Evolutionary conservation across 2,888 invertebrate genomes (phyloP), one percentile per base, ranked within the genome.

Genomic region (Coelinius sp.): DNA sequence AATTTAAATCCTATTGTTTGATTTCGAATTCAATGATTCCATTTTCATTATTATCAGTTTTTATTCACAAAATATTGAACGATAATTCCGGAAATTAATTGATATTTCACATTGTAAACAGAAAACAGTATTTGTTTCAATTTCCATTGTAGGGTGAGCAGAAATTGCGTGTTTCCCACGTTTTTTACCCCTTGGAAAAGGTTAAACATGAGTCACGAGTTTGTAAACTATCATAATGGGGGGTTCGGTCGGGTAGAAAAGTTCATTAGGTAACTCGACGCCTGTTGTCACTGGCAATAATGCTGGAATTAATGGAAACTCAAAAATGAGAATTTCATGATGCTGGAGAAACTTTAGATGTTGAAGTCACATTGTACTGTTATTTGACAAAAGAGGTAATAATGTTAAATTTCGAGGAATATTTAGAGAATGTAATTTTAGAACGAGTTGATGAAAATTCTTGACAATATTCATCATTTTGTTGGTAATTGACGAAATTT

Each of bases 271-370:
- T 53, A 67, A 53, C 53, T 53, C 38, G 41, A 53, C 8, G 27
- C 41, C 56, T 67, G 59, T 53, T 35, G 56, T 67, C 53, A 41
- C 59, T 17, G 25, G 59, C 59, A 59, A 59, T 67, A 38, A 56
- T 17, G 35, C 31, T 1, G 31, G 59, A 35, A 59, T 59, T 31
- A 59, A 59, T 35, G 20, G 35, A 35, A 8, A 10, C 17, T 59
- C 14, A 59, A 59, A 59, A 59, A 59, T 35, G 27, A 35, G 59
- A 31, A 12, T 35, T 31, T 31, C 31, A 22, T 35, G 14, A 31
- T 31, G 35, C 35, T 35, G 59, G 35, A 59, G 17, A 59, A 35
- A 17, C 35, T 59, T 31, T 59, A 17, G 59, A 17, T 25, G 27
- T 59, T 56, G 7, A n/a, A n/a, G n/a, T n/a, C n/a, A n/a, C n/a